Conservation (phyloP, 2,113 vertebrate genomes). For the Cebidichthys violaceus region DNA sequence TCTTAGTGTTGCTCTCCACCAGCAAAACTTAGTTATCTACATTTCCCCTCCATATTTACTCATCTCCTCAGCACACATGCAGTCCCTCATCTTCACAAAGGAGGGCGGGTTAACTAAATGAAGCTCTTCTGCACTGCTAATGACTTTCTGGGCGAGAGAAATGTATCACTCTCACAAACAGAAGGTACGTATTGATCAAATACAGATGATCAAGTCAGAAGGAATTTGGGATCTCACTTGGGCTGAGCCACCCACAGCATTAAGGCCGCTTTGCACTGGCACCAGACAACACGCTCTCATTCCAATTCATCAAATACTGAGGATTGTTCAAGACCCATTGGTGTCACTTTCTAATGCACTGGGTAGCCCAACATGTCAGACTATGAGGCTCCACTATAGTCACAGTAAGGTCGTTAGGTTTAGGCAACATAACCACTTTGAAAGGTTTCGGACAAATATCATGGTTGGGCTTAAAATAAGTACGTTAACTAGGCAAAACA, state of each 20-base stretch:
- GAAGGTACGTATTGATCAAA: slow-evolving; percentile 1
- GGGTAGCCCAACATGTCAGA: background rate
- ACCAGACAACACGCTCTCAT: no score
- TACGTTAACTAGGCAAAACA: no score
- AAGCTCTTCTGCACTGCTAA: slow-evolving; percentile 42
- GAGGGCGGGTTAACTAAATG: slow-evolving; percentile 25
- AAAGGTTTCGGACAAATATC: no score
- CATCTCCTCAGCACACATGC: slow-evolving; percentile 33
- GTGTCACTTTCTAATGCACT: background rate
- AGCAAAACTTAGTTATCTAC: slow-evolving; percentile 53
- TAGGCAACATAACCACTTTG: no score
- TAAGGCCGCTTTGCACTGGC: background rate
- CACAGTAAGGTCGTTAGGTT: no score
- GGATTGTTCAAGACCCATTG: no score
- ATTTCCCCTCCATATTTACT: slow-evolving; percentile 51
- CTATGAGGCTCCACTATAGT: no score
- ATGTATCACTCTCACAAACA: slow-evolving; percentile 7
- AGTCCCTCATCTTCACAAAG: slow-evolving; percentile 38
- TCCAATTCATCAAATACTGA: no score
- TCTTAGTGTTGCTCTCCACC: slow-evolving; percentile 39
- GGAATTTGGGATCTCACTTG: background rate
- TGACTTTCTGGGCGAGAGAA: slow-evolving; percentile 52
- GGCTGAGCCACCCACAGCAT: background rate
- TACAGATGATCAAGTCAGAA: slow-evolving; percentile 30
- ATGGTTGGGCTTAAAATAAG: no score